A percentile compares a stretch with the other conserved stretches of the same genome.
Evolutionary conservation across 35 echinoderm and acorn worm species (phyloP).

Genomic region (Diadema setosum): DNA sequence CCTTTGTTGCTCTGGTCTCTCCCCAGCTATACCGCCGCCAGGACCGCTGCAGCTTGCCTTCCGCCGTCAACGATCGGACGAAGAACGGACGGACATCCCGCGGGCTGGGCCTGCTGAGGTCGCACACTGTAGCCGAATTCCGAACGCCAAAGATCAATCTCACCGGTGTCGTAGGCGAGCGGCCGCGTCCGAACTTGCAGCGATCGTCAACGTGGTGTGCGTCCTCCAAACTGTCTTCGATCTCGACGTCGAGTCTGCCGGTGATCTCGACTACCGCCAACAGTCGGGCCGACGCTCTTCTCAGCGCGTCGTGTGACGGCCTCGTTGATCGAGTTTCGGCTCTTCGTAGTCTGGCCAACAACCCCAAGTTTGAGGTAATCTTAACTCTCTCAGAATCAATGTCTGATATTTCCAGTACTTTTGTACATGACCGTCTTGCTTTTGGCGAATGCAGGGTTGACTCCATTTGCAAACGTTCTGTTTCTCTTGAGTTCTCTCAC

Average conservation of each 20-base stretch:
- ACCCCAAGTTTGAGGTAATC: not conserved
- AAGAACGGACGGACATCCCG: not conserved
- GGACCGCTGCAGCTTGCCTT: not conserved
- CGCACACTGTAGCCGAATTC: not conserved
- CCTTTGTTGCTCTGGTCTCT: not conserved
- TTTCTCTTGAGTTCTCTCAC: too few relatives aligned
- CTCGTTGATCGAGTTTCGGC: not conserved
- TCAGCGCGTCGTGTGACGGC: not conserved
- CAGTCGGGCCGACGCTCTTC: not conserved
- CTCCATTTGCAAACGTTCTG: too few relatives aligned
- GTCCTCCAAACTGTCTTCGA: not conserved
- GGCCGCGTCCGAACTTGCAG: not conserved
- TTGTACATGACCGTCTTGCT: too few relatives aligned
- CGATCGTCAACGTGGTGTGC: not conserved
- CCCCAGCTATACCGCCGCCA: not conserved
- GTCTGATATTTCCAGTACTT: too few relatives aligned
- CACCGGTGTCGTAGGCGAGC: not conserved
- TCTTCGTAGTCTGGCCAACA: not conserved
- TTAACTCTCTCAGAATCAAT: not conserved
- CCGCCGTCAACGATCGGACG: not conserved
- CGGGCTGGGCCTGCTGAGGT: not conserved
- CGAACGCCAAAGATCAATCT: not conserved
- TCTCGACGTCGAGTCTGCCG: not conserved
- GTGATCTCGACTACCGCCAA: not conserved
- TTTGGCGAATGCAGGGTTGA: too few relatives aligned